A percentile compares a stretch with the other conserved stretches of the same genome.
Evolutionary conservation across 2,888 invertebrate species (phyloP).

Genomic region (Neoaliturus tenellus): DNA sequence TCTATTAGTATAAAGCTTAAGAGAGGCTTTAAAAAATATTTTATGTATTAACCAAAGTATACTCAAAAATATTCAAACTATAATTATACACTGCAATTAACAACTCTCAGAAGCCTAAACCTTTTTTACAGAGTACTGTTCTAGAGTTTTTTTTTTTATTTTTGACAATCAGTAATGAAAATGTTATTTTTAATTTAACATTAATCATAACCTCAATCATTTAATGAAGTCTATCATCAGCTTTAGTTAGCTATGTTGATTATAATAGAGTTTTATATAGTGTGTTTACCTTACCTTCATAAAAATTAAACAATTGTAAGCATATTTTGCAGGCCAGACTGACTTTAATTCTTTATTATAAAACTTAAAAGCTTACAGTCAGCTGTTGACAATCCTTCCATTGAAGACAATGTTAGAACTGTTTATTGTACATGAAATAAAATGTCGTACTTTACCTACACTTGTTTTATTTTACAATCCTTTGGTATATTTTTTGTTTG

Average conservation of each 20-base stretch:
- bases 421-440: slow-evolving; percentile 55
- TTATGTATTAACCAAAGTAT: background rate
- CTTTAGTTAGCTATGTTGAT: slow-evolving; percentile 5
- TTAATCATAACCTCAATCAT: background rate
- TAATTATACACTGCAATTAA: too few relatives aligned
- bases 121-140: too few relatives aligned
- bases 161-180: background rate
- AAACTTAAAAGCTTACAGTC: slow-evolving; percentile 43
- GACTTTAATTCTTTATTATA: background rate
- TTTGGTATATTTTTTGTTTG: too few relatives aligned
- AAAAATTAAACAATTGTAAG: background rate
- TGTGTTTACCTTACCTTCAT: background rate
- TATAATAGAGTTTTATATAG: background rate
- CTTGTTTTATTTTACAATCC: background rate
- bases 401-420: slow-evolving; percentile 55
- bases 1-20: slow-evolving; percentile 22
- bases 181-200: background rate
- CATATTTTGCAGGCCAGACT: background rate
- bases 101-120: too few relatives aligned
- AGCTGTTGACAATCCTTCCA: slow-evolving; percentile 57
- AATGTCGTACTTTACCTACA: slow-evolving; percentile 36
- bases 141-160: too few relatives aligned
- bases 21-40: slow-evolving; percentile 44
- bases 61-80: background rate
- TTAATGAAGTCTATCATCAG: background rate